Conservation (phyloP, 2,888 invertebrate genomes). For the Lepas anatifera region DNA sequence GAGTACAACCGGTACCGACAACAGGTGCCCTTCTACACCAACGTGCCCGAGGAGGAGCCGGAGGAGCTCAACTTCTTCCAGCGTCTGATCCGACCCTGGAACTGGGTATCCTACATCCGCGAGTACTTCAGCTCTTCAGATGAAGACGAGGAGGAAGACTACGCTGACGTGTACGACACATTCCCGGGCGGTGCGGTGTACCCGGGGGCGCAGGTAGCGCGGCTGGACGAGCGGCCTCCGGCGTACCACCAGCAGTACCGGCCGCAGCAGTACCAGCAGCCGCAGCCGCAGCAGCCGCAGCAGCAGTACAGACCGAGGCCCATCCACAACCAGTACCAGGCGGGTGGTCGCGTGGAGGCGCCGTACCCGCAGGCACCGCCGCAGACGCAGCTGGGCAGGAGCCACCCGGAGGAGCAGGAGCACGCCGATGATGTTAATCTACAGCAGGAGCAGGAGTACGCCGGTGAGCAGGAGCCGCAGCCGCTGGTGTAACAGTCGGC, state of each 20-base stretch:
- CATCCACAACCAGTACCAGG: no score
- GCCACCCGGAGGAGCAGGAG: no score
- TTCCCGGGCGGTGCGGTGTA: no score
- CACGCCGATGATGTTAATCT: no score
- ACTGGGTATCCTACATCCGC: not conserved
- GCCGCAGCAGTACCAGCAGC: not conserved
- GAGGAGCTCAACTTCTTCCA: slow-evolving; percentile 1
- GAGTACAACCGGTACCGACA: not conserved
- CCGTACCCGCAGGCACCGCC: not conserved
- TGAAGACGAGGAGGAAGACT: not conserved
- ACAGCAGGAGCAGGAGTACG: not conserved
- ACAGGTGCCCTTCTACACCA: not conserved
- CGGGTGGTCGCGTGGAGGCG: no score
- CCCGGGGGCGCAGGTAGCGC: not conserved
- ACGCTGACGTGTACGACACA: not conserved
- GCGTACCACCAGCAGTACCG: not conserved
- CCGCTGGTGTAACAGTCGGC: no score
- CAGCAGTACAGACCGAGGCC: no score
- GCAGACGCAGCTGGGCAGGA: not conserved
- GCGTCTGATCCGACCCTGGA: not conserved
- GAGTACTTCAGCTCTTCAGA: not conserved
- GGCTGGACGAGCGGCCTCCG: not conserved
- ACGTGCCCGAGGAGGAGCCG: not conserved
- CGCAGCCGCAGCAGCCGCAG: not conserved
- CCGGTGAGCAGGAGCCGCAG: no score